phyloP scores from a whole-genome alignment of 1,140 invertebrate species.

The Heterodera schachtii region DNA sequence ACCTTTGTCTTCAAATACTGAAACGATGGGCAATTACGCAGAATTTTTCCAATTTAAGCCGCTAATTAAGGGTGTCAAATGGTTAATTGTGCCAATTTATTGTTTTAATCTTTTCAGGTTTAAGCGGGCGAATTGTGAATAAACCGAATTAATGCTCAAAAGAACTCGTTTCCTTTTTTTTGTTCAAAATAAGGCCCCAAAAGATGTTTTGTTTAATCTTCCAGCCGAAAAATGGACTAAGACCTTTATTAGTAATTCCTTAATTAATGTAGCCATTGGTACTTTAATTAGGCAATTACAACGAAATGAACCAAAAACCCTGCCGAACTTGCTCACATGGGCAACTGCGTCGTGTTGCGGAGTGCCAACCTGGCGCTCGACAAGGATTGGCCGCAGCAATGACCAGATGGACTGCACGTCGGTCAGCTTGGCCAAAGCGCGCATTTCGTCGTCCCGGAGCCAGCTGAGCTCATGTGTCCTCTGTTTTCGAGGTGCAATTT shows the following conservation, averaged over 20 bases:
- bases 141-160: constrained; percentile 7
- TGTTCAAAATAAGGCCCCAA: no score
- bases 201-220: no score
- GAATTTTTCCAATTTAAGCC: constrained; percentile 35
- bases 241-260: no score
- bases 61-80: not conserved
- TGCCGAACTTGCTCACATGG: constrained; percentile 20
- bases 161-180: constrained; percentile 6
- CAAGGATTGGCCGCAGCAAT: constrained; percentile 45
- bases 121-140: not conserved
- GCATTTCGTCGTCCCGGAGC: constrained; percentile 27
- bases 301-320: no score
- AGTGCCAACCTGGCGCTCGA: constrained; percentile 44
- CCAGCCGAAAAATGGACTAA: no score
- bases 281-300: no score
- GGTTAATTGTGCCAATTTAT: no score
- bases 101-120: no score
- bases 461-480: constrained; percentile 19
- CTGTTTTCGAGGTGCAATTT: not conserved
- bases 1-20: constrained; percentile 56
- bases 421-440: constrained; percentile 26
- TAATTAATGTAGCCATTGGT: no score
- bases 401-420: constrained; percentile 8
- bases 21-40: constrained; percentile 26
- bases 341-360: constrained; percentile 38